Base-by-base conservation (phyloP, 2,113 vertebrate genomes). In the Thunnus thynnus region DNA sequence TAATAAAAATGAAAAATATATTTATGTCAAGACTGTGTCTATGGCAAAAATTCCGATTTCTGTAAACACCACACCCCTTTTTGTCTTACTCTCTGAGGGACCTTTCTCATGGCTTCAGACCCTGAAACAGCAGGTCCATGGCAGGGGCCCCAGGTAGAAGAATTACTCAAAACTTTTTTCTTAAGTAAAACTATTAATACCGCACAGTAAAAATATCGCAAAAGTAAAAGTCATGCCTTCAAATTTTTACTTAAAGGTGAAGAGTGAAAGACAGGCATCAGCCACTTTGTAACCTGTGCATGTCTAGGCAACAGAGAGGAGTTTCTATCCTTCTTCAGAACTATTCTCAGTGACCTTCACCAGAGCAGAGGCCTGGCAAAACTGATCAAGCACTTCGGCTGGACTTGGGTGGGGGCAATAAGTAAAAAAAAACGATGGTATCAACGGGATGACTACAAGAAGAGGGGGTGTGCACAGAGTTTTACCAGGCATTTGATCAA, bases 351-450 rank as follows among this genome's bases (percentile, higher is more conserved):
- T 66, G 95, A 96, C 82, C 92, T 91, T 76, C 93, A 94, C 68
- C 95, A 96, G 85, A 95, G 94, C 77, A 91, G 82, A 89, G 95
- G 94, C 7, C 77, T 96, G 66, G 94, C 94, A 41, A 91, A 93
- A 84, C 84, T 96, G 44, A 89, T 96, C 47, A 93, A 72, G 57
- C 84, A 94, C 77, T 94, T 95, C 76, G 93, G 93, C 17, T 96
- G 95, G 95, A 95, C 91, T 6, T 96, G 95, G 94, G 88, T 96
- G 5, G 95, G 95, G n/a, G 90, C 84, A 94, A 56, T 96, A 30
- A 30, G 27, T 30, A 30, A 30, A 30, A 30, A 30, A 30, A 3
- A 30, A 30, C 27, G 2, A 96, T 52, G 95, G 95, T 44, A 79
- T 90, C 12, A 81, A 89, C 25, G 95, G 95, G n/a, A 91, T 95